Evolutionary conservation across 2,888 invertebrate species (phyloP).

Genomic region (Vesta saturnalis): DNA sequence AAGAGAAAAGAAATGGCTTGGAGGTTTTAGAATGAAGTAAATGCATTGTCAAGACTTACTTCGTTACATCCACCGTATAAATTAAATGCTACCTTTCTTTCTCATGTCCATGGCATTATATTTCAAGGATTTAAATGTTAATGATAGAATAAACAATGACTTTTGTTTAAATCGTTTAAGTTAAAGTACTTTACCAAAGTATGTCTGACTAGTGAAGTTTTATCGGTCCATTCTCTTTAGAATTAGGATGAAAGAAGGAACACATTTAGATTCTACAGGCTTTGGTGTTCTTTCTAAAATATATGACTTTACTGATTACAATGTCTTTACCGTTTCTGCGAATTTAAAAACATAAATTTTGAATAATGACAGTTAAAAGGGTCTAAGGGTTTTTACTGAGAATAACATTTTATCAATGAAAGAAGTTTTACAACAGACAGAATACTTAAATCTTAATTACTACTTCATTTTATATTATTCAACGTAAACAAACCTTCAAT

Average conservation of each 20-base stretch:
- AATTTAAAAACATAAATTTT: slow-evolving; percentile 7
- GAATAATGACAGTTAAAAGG: background rate
- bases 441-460: too few species aligned
- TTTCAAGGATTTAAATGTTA: background rate
- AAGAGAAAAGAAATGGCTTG: too few species aligned
- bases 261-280: slow-evolving; percentile 32
- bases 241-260: slow-evolving; percentile 32
- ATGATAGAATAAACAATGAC: slow-evolving; percentile 23
- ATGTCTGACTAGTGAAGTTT: slow-evolving; percentile 23
- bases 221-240: slow-evolving; percentile 29
- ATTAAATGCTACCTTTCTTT: background rate
- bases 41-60: too few species aligned
- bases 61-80: background rate
- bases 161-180: slow-evolving; percentile 17
- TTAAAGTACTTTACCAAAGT: slow-evolving; percentile 20
- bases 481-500: too few species aligned
- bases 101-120: background rate
- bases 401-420: slow-evolving; percentile 1
- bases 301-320: slow-evolving; percentile 16
- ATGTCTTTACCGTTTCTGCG: background rate
- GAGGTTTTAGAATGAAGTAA: background rate
- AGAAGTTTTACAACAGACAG: too few species aligned
- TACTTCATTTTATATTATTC: too few species aligned
- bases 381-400: background rate
- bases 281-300: slow-evolving; percentile 21